Evolutionary conservation across 2,888 invertebrate genomes (phyloP), one percentile per base, ranked within the genome.

Genomic region (Chrysotoxum bicinctum): DNA sequence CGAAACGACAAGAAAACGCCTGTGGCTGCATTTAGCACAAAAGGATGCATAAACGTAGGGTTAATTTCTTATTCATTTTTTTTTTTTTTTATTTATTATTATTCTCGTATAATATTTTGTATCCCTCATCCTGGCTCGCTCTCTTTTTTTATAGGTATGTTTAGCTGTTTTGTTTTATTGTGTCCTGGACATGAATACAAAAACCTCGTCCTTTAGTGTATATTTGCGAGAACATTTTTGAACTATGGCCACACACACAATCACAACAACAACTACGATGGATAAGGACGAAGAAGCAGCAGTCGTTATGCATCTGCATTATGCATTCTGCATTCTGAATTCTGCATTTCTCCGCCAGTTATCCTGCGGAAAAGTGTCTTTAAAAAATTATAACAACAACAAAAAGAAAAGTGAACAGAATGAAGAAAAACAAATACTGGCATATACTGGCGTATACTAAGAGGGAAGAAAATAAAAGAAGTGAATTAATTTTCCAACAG

Each of bases 11-110:
- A 84, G 75, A 75, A 80, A 84, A 81, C 43, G 85, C 85, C 81
- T 81, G 81, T 77, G 85, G 85, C 76, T 85, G 81, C 76, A 85
- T 85, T 85, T 85, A 85, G 81, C 85, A 85, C 85, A 85, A 85
- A 84, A 85, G 81, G 72, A 81, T 73, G 45, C 70, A 85, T 73
- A 85, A 85, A 85, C 73, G 81, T 73, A 69, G 81, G 85, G 85
- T 85, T 85, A 85, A 85, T 85, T 85, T 85, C 77, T 81, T 77
- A 85, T 85, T 81, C 73, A 73, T 77, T 64, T 69, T 35, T 35
- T 23, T 70, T 40, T 56, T 64, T 64, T 40, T 50, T 2, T 66
- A 30, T 66, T 37, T 66, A 23, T 68, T 45, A 16, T 60, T 60
- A 21, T 60, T 52, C 40, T 64, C 10, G 14, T 32, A 19, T 60